phyloP scores from a whole-genome alignment of 2,888 invertebrate genomes.

The Caenorhabditis panamensis region DNA sequence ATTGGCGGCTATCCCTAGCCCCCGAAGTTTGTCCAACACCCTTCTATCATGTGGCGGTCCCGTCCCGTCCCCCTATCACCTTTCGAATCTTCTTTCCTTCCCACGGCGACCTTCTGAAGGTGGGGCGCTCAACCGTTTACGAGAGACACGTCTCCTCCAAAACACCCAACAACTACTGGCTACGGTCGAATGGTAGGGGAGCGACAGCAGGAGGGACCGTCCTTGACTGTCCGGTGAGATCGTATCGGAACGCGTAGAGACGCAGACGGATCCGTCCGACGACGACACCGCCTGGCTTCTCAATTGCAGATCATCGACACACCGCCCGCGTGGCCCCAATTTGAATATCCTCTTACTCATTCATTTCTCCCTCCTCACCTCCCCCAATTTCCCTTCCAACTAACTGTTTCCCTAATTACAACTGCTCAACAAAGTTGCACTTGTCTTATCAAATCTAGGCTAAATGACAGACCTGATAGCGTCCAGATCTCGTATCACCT shows the following conservation, averaged over 20 bases:
- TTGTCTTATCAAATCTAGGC: slow-evolving; percentile 3
- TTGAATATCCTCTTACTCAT: slow-evolving; percentile 33
- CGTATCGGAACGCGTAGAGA: slow-evolving; percentile 27
- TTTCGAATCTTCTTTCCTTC: slow-evolving; percentile 18
- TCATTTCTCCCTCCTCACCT: background rate
- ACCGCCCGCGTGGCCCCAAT: slow-evolving; percentile 31
- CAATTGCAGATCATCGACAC: slow-evolving; percentile 53
- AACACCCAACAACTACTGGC: slow-evolving; percentile 3
- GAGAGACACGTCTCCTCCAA: slow-evolving; percentile 29
- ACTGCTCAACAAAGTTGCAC: background rate
- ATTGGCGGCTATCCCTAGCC: background rate
- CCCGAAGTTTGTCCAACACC: slow-evolving; percentile 11
- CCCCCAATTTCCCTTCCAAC: background rate
- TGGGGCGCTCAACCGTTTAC: slow-evolving; percentile 43
- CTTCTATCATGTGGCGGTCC: background rate
- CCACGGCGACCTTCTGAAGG: slow-evolving; percentile 30
- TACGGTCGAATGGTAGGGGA: slow-evolving; percentile 28
- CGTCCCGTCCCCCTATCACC: background rate
- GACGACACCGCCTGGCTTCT: slow-evolving; percentile 35
- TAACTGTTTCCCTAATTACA: background rate
- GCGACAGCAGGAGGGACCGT: slow-evolving; percentile 1
- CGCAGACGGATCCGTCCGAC: slow-evolving; percentile 20
- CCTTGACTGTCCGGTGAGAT: slow-evolving; percentile 38
- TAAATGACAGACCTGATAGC: background rate
- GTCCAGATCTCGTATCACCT: slow-evolving; percentile 1